Evolutionary conservation across 2,888 invertebrate genomes (phyloP).

Genomic region (Drosophila crucigera): DNA sequence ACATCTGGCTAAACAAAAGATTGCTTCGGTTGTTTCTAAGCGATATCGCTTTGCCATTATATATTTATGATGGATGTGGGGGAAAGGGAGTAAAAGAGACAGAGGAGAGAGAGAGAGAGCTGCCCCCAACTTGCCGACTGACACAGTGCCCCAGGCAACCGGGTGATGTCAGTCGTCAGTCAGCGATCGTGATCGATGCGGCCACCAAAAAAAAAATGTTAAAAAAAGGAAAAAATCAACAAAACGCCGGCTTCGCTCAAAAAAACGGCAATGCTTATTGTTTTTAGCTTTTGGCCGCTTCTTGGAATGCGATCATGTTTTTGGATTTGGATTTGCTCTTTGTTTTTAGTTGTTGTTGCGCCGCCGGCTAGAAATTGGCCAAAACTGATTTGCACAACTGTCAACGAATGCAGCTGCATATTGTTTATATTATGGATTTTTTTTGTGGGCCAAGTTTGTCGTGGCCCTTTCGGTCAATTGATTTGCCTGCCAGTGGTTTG

Average conservation of each 20-base stretch:
- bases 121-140: constrained; percentile 43
- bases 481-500: constrained; percentile 56
- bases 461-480: constrained; percentile 67
- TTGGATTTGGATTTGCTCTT: constrained; percentile 26
- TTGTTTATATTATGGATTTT: constrained; percentile 48
- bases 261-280: constrained; percentile 36
- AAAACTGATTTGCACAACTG: constrained; percentile 67
- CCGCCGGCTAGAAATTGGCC: constrained; percentile 73
- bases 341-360: constrained; percentile 17
- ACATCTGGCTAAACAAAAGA: constrained; percentile 56
- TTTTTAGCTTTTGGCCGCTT: constrained; percentile 50
- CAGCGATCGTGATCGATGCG: constrained; percentile 75
- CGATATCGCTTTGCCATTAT: constrained; percentile 41
- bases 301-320: constrained; percentile 74
- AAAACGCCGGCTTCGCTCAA: constrained; percentile 20
- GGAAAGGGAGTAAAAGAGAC: constrained; percentile 4
- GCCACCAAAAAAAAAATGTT: constrained; percentile 44
- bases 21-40: constrained; percentile 33
- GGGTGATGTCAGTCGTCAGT: constrained; percentile 71
- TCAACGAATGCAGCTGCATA: constrained; percentile 71
- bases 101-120: constrained; percentile 1
- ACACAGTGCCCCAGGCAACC: constrained; percentile 40
- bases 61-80: constrained; percentile 37
- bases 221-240: constrained; percentile 4
- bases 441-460: constrained; percentile 61